Conservation (phyloP, 2,113 vertebrate species). For the Spea multiplicata region DNA sequence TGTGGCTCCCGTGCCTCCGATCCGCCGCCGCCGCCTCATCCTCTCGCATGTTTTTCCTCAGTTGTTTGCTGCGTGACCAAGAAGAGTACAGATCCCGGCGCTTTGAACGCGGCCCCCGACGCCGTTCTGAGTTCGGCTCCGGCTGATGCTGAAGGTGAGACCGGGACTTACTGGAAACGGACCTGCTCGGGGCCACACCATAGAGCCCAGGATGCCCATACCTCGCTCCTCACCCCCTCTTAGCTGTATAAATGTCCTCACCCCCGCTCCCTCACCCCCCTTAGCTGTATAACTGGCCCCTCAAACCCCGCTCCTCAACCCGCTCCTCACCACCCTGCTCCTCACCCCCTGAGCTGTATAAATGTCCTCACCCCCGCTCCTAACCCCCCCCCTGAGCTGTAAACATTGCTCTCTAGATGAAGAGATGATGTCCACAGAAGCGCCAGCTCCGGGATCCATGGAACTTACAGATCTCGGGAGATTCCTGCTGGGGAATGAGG, state of each 20-base stretch:
- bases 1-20: constrained; percentile 5
- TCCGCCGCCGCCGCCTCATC: background rate
- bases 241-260: no score
- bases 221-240: background rate
- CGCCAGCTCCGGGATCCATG: constrained; percentile 61
- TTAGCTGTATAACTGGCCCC: background rate
- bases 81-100: constrained; percentile 75
- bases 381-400: no score
- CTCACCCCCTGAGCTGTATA: no score
- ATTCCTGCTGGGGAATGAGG: constrained; percentile 87
- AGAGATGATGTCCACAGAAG: constrained; percentile 85
- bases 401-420: constrained; percentile 70
- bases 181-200: no score
- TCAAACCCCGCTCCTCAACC: no score
- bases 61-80: constrained; percentile 84
- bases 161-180: background rate
- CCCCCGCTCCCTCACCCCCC: background rate
- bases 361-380: no score
- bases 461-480: constrained; percentile 92
- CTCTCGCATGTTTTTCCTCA: constrained; percentile 55
- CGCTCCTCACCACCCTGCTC: no score
- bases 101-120: constrained; percentile 73
- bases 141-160: constrained; percentile 15
- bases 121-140: constrained; percentile 58
- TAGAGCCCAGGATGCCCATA: background rate